Evolutionary conservation across 2,888 invertebrate genomes (phyloP).

Genomic region (Phortica magna): DNA sequence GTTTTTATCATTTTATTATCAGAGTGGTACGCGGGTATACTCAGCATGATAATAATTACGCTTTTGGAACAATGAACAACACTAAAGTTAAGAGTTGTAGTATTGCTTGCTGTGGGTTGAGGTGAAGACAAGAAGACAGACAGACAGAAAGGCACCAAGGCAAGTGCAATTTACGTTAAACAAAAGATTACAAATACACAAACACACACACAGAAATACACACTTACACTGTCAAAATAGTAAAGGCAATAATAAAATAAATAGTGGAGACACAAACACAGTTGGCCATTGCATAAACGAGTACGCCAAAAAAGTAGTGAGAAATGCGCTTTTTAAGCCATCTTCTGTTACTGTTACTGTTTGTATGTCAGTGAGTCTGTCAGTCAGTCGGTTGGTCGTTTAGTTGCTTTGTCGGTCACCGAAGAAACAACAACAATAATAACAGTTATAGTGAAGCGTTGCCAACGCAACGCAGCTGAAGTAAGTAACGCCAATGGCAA

Average conservation of each 20-base stretch:
- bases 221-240: background rate
- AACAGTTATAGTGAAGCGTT: background rate
- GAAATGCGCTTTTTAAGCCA: background rate
- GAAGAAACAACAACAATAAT: background rate
- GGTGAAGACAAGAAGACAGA: slow-evolving; percentile 1
- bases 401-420: background rate
- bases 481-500: slow-evolving; percentile 26
- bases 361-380: background rate
- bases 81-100: background rate
- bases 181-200: slow-evolving; percentile 22
- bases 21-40: background rate
- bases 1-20: slow-evolving; percentile 11
- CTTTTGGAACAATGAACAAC: slow-evolving; percentile 17
- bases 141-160: background rate
- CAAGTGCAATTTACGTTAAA: slow-evolving; percentile 27
- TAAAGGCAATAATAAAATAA: slow-evolving; percentile 8
- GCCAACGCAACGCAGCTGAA: slow-evolving; percentile 16
- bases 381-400: background rate
- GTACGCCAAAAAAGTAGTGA: background rate
- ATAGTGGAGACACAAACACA: background rate
- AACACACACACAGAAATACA: background rate
- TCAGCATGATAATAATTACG: slow-evolving; percentile 7
- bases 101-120: background rate
- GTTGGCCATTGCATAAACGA: background rate
- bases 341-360: background rate